Evolutionary conservation across 1,140 invertebrate genomes (phyloP), one percentile per base, ranked within the genome.

Genomic region (Drosophila mayri): DNA sequence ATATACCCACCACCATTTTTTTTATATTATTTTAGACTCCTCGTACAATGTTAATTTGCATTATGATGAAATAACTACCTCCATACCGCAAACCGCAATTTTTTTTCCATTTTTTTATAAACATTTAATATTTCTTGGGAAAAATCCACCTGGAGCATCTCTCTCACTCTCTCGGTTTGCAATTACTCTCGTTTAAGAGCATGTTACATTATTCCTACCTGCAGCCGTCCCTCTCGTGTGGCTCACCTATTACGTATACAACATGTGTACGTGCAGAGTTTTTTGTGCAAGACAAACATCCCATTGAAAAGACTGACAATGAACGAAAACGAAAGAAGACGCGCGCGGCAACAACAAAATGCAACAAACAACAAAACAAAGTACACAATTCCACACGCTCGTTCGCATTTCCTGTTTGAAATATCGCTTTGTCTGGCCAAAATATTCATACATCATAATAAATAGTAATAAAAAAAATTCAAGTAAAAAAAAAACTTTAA

Each of bases 391-490:
- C 77, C 80, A 88, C 82, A 84, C 84, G 77, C 77, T 90, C 73
- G 84, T 77, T 87, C 84, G 85, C 84, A 87, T 87, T 87, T 87
- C 84, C 84, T 87, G 84, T 90, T 84, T 79, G 64, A 65, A 74
- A 83, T 79, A 83, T 70, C 58, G 84, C 84, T 79, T 90, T 90
- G 84, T 87, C 80, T 81, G 84, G 52, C 68, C 76, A 84, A 87
- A 83, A 83, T 57, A 76, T 66, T 59, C 68, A 74, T 74, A 63
- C 49, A 63, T 73, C 40, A 63, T 79, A 76, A 81, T 71, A 70
- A 66, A 55, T 55, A 37, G 22, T 38, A 20, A 25, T 25, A 37
- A 54, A 54, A 37, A 25, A 55, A 38, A 54, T 9, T 54, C 11
- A 55, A n/a, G 20, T 22, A 35, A 68, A 75, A 44, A 55, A 62